Evolutionary conservation across 2,888 invertebrate species (phyloP), one percentile per base, ranked within the genome.

Genomic region (Ophion obscuratus): DNA sequence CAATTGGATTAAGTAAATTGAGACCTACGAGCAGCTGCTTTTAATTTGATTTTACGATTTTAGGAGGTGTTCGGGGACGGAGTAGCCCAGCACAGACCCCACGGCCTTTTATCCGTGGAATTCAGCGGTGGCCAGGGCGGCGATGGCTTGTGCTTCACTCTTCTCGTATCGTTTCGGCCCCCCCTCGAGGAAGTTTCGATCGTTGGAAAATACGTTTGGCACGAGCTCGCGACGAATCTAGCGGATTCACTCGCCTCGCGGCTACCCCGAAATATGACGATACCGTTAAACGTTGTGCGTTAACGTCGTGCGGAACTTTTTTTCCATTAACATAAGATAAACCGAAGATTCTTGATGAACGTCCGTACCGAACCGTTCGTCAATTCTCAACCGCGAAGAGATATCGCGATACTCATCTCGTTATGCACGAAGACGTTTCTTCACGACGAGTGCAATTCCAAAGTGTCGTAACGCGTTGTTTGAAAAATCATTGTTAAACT

Each of bases 181-280:
- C 97, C 98, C 0, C 94, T 98, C 44, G 98, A 98, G 94, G 97
- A 98, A 92, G 97, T 98, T 0, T 96, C 97, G 11, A 96, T 98
- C 5, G 97, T 97, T 91, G 97, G 98, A 82, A 98, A 98, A 94
- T 98, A 97, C 94, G 96, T 97, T 17, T 98, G 98, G 98, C 97
- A 98, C 90, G 98, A 98, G 94, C 94, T 98, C 66, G 95, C 96
- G 44, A 95, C 95, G 90, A 96, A 96, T 66, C 94, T 97, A 57
- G 97, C 97, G 75, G 96, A 96, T 84, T 95, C 95, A 88, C 93
- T 98, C 76, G 95, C 97, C 17, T 94, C 95, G 27, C 95, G 97
- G 89, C 95, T 98, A 86, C 96, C 96, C 71, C 97, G 97, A 92
- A 96, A 98, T 94, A 97, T 97, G 92, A 97, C 97, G 53, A 95